Evolutionary conservation across 2,113 vertebrate species (phyloP), one percentile per base, ranked within the genome.

Genomic region (Hiodon alosoides): DNA sequence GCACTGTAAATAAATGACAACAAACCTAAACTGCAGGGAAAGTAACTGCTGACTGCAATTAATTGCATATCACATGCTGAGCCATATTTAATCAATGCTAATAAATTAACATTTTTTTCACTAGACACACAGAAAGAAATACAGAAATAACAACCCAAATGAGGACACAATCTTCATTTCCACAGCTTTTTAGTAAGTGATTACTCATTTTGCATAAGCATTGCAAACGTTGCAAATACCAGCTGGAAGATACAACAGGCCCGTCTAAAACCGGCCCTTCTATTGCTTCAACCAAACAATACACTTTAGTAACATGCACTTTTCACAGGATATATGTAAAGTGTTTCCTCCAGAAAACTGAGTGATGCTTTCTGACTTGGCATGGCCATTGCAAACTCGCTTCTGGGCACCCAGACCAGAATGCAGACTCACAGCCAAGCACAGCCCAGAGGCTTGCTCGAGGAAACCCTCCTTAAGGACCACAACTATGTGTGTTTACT

Each of bases 181-280:
- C 69, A 77, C 17, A 48, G 11, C 10, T 52, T 79, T 76, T 77
- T 59, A 79, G 55, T 73, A 74, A 52, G 31, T 16, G 73, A 72
- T 76, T 71, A 14, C 65, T 82, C 76, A 57, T 80, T 79, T 31
- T 73, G 54, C 78, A 81, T 76, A 78, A 80, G 78, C 68, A 72
- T 64, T 74, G 11, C 31, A 31, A n/a, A 13, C 14, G 50, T 51
- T 55, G 69, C 73, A 74, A 67, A 62, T 73, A 81, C 83, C 85
- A 87, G 76, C 81, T 87, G 83, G 83, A 73, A 83, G 77, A 80
- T 79, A 46, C 73, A 78, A 17, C 59, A 55, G 61, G 65, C 76
- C 77, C 72, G 64, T 75, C 80, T 75, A 80, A 84, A 71, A 31
- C 31, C 31, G 31, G 31, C 31, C 0, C 31, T 31, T 31, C 31